Base-by-base conservation (phyloP, 2,797 vertebrate species). In the Alauda arvensis region DNA sequence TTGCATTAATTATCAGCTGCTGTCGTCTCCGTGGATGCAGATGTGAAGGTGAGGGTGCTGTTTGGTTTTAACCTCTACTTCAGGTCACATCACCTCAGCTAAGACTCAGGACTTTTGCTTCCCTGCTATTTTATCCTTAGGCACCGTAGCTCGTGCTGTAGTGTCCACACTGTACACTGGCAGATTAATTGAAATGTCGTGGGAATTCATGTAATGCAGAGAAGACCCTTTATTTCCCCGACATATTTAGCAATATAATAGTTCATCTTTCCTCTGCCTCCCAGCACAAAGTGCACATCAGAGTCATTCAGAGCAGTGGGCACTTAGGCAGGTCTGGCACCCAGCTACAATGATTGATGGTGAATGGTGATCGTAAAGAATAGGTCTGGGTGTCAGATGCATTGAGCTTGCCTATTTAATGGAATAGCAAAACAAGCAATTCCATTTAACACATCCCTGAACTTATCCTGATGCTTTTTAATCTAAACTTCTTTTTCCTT, bases 351-450 rank as follows among this genome's bases (percentile, higher is more conserved):
- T 91, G 94, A 94, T 90, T 59, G 94, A 94, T 96, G 89, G 85
- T 80, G 92, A 93, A 75, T 57, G 11, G 89, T 34, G 77, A 85
- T 69, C 37, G 16, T 55, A 72, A 85, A 93, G 93, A 96, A 94
- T 86, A 62, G 94, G 49, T 9, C 76, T 33, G 87, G 76, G 42
- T 88, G 87, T 85, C 72, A 51, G 61, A 77, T 77, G 85, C 82
- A 59, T 25, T 92, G 85, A 91, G 93, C 95, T 91, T 69, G 91
- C 82, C 85, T 77, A 72, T 93, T 88, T 93, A 93, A 92, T 92
- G 92, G 90, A 95, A 94, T 70, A 94, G 92, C 94, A 94, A 90
- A 95, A 96, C 91, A 92, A 95, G 93, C 92, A 92, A 72, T 95
- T 95, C 94, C 84, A 91, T 94, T 93, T 93, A 84, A 91, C 63